Base-by-base conservation (phyloP, 2,113 vertebrate species). In the Entomyzon cyanotis region DNA sequence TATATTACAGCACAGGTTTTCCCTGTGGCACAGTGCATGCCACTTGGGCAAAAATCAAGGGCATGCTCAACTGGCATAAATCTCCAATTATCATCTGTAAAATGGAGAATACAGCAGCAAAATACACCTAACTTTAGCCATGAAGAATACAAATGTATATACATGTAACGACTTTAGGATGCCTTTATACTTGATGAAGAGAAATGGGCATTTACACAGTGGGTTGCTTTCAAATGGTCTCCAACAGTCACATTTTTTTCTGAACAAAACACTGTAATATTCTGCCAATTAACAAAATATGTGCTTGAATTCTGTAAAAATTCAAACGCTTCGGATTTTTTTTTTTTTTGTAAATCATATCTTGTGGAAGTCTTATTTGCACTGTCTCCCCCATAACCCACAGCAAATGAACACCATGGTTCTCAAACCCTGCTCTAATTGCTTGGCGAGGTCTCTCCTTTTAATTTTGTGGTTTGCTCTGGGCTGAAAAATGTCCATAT, bases 11-110 rank as follows among this genome's bases (percentile, higher is more conserved):
- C 39, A 20, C 65, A 62, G 74, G 37, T 52, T 37, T 89, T 81
- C 41, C 21, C 28, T 3, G 0, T 74, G 53, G 22, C 42, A 10
- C 5, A 55, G 42, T 6, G 8, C 0, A 1, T 3, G 6, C 12
- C 37, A 35, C 28, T 24, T 71, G 59, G 56, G 27, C 9, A 64
- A 6, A 75, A 63, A 42, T 18, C 8, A 71, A 10, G 11, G 13
- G 67, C 42, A 46, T 15, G 41, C 13, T 63, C n/a, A 24, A 0
- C 63, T 79, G 18, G 33, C 62, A 35, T 27, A 62, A 47, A 46
- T 70, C 27, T 63, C 30, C 46, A 13, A 52, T 78, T 59, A n/a
- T 20, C 14, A 28, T 25, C 42, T 80, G 4, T 18, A 70, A 76
- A 83, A 65, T 10, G 11, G 41, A 73, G 55, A 62, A 9, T 62